Conservation (phyloP, 2,113 vertebrate species). For the Struthidea cinerea region DNA sequence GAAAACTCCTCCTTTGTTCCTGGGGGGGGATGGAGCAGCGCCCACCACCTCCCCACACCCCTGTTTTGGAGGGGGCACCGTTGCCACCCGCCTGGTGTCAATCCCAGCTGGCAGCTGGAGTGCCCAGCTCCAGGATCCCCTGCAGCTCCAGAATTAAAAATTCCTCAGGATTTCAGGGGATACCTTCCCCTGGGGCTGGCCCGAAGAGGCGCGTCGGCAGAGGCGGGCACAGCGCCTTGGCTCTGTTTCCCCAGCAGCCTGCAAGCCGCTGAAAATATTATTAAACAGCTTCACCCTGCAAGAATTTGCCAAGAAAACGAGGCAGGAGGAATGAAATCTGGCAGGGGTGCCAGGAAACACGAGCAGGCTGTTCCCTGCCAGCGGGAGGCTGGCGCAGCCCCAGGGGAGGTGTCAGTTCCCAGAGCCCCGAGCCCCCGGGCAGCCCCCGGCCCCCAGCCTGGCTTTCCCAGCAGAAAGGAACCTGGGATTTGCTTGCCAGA, state of each 20-base stretch:
- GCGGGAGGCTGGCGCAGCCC: not conserved
- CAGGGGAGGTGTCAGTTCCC: not conserved
- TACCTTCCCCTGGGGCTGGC: not conserved
- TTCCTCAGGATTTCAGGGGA: not conserved
- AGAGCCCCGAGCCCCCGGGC: not conserved
- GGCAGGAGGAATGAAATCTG: slow-evolving; percentile 13
- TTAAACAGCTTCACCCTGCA: slow-evolving; percentile 43
- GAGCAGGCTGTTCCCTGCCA: slow-evolving; percentile 23
- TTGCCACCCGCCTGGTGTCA: not conserved
- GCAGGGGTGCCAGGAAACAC: not conserved
- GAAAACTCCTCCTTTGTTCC: not conserved
- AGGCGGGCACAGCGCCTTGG: slow-evolving; percentile 17
- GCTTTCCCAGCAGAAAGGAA: not conserved
- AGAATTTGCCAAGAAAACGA: slow-evolving; percentile 50
- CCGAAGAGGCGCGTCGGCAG: not conserved
- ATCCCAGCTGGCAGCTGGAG: not conserved
- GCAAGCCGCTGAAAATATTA: slow-evolving; percentile 45
- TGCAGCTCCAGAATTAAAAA: not conserved
- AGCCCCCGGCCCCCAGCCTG: accelerated
- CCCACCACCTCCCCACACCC: not conserved
- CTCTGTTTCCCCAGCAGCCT: slow-evolving; percentile 35
- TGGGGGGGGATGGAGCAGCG: not conserved
- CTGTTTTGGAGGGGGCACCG: not conserved
- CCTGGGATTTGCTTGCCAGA: not conserved
- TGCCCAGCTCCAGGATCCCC: not conserved